Conservation (phyloP, 2,888 invertebrate species). For the Sceliomorpha sp. region DNA sequence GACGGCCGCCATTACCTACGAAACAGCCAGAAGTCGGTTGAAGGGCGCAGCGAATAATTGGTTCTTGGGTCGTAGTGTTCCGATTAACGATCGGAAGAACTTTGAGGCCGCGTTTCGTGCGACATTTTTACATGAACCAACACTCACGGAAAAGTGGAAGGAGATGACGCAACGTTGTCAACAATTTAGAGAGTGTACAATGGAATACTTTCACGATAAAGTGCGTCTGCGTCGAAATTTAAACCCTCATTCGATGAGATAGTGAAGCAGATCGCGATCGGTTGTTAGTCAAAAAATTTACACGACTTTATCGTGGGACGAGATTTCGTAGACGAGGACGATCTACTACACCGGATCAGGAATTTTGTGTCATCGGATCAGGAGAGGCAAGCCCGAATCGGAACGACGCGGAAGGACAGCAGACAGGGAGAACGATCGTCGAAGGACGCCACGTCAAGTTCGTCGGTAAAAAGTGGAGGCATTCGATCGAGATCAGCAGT, state of each 20-base stretch:
- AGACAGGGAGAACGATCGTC: too few species aligned
- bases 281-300: conserved; percentile 4
- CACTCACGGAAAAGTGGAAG: conserved; percentile 29
- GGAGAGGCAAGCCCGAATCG: not conserved
- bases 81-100: conserved; percentile 15
- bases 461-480: too few species aligned
- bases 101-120: too few species aligned
- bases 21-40: conserved; percentile 32
- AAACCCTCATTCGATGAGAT: conserved; percentile 6
- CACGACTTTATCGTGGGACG: conserved; percentile 10
- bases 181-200: conserved; percentile 5
- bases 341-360: not conserved
- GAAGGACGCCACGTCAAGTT: too few species aligned
- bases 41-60: conserved; percentile 15
- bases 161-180: conserved; percentile 29
- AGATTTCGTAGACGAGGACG: conserved; percentile 2
- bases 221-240: conserved; percentile 24
- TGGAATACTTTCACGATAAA: conserved; percentile 28
- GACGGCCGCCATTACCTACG: conserved; percentile 34
- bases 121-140: conserved; percentile 22
- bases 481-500: too few species aligned
- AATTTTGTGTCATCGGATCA: not conserved
- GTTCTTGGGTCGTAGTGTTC: conserved; percentile 4
- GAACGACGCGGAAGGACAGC: too few species aligned
- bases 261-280: too few species aligned